Evolutionary conservation across 1,140 invertebrate genomes (phyloP), one percentile per base, ranked within the genome.

Genomic region (Halictus rubicundus): DNA sequence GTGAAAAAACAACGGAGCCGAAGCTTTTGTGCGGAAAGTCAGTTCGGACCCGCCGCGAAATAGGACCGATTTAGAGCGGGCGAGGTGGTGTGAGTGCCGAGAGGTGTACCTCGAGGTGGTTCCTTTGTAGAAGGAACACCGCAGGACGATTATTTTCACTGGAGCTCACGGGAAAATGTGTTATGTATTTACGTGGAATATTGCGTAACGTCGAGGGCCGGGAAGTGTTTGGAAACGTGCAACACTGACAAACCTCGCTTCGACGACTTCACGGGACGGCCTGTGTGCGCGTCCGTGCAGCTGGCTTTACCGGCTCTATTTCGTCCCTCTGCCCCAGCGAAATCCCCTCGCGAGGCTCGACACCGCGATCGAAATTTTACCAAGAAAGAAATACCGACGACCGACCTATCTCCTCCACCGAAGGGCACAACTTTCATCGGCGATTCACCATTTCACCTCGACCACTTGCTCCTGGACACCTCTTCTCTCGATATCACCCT

Each of bases 171-270:
- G 65, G 68, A 46, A 78, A 86, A 84, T 71, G 84, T 82, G 79
- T 88, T 89, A 88, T 88, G 88, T 88, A 88, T 88, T 89, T 89
- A 86, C 86, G 87, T 87, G 80, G 88, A 88, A 84, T 78, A 87
- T 89, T 89, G 88, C 88, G 88, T 89, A 89, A 89, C 82, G 68
- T 68, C 87, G 68, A 80, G 80, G 80, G 57, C 85, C 80, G 83
- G 83, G 82, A 85, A 87, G 78, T 87, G 77, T 86, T 86, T 83
- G 73, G 61, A 81, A 83, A 85, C 81, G 78, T 77, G 66, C 82
- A 71, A 59, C 75, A 66, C 69, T 72, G 64, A 80, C 70, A 79
- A 80, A 73, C 60, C 80, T 78, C 75, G 65, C 63, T 60, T 78
- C 68, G 63, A 72, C 78, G 72, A 68, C 79, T 66, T 78, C 76